A percentile compares a stretch with the other conserved stretches of the same genome.
Conservation (phyloP, 2,888 invertebrate genomes). For the Chrysomela aeneicollis region DNA sequence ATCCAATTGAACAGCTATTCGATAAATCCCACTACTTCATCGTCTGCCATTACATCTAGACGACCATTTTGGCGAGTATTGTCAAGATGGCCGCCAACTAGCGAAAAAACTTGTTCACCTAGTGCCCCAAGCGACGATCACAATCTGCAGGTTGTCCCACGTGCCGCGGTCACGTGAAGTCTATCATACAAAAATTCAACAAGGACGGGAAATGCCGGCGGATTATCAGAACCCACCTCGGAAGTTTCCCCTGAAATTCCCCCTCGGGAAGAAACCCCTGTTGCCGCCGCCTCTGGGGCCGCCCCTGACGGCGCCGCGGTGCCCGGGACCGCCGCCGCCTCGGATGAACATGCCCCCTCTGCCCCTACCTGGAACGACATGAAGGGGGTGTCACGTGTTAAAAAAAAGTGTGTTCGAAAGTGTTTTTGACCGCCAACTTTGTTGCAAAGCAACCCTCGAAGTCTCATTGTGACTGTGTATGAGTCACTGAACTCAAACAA, state of each 20-base stretch:
- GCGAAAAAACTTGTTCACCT: background rate
- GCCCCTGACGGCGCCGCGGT: constrained; percentile 28
- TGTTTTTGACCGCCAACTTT: no score
- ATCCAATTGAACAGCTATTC: background rate
- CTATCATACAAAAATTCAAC: background rate
- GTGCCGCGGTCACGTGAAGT: no score
- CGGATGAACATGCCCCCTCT: constrained; percentile 24
- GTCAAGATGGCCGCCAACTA: no score
- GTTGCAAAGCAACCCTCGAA: no score
- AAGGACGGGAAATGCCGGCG: background rate
- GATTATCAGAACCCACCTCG: constrained; percentile 38
- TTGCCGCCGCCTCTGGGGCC: constrained; percentile 30
- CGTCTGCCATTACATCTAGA: background rate
- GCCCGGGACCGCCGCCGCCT: constrained; percentile 29
- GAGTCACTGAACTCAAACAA: no score
- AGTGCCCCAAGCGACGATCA: background rate
- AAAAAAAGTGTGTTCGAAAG: no score
- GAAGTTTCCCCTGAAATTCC: constrained; percentile 37
- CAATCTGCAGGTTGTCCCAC: background rate
- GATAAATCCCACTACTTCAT: background rate
- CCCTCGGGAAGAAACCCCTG: constrained; percentile 31
- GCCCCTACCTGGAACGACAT: constrained; percentile 26
- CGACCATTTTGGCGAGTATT: no score
- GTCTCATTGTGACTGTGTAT: no score
- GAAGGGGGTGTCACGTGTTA: background rate